These are phyloP conservation scores for Vireo griseus DNA, from an alignment of 2,797 vertebrate species.

Conservation along the genomic window DNA sequence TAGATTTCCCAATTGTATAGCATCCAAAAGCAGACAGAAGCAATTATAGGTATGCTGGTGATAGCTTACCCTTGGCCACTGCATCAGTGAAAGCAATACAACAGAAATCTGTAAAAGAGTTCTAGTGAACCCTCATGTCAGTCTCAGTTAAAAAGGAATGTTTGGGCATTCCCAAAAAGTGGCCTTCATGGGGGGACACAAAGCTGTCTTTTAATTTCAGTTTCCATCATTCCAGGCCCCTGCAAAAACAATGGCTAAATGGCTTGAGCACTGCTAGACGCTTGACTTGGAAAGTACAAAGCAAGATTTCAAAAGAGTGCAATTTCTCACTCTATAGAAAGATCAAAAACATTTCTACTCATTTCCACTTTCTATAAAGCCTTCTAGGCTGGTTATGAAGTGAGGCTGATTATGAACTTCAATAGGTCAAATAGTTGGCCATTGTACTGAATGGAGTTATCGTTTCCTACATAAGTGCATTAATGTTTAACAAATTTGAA, in stretches of 20 bases:
- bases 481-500: constrained; percentile 8
- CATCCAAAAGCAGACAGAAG: neutral
- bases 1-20: neutral
- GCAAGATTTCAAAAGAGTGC: neutral
- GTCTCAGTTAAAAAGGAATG: neutral
- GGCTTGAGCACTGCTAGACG: neutral
- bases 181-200: neutral
- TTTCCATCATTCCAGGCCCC: neutral
- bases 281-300: constrained; percentile 23
- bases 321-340: constrained; percentile 34
- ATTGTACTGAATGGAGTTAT: constrained; percentile 9
- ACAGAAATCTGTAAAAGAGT: neutral
- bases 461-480: neutral
- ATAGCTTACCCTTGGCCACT: neutral
- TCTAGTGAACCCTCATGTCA: neutral
- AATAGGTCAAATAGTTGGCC: neutral
- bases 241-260: constrained; percentile 11
- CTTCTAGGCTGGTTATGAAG: neutral
- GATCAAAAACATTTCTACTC: constrained; percentile 36
- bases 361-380: constrained; percentile 34
- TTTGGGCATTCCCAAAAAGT: neutral
- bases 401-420: neutral
- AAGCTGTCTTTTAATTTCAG: neutral
- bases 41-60: neutral
- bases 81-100: neutral